Percentiles rank a stretch among this genome's conserved stretches.
phyloP scores from a whole-genome alignment of 2,888 invertebrate species.

The Orthosia cruda region DNA sequence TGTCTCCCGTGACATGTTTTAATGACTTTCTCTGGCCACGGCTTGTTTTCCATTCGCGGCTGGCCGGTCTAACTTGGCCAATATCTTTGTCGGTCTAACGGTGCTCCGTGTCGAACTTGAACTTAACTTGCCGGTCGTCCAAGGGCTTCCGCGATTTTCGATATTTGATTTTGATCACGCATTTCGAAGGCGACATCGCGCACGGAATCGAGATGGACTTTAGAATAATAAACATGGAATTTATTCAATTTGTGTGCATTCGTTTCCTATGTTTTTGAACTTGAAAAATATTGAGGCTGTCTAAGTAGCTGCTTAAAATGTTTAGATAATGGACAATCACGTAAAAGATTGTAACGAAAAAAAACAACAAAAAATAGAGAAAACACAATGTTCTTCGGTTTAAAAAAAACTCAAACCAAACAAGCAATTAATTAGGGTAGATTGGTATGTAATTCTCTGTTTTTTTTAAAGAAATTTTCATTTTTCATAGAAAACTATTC shows the following conservation, averaged over 20 bases:
- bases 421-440: conserved; percentile 8
- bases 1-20: conserved; percentile 82
- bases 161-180: conserved; percentile 81
- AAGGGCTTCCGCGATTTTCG: conserved; percentile 74
- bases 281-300: background rate
- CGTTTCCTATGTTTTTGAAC: conserved; percentile 39
- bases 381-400: background rate
- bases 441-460: background rate
- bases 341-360: background rate
- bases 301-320: background rate
- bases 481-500: background rate
- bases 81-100: conserved; percentile 77
- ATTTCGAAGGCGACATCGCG: conserved; percentile 76
- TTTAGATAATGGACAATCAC: background rate
- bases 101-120: conserved; percentile 67
- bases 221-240: conserved; percentile 63
- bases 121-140: conserved; percentile 43
- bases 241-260: conserved; percentile 55
- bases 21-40: conserved; percentile 89
- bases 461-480: too few relatives aligned
- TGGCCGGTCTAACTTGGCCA: conserved; percentile 64
- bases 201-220: conserved; percentile 73
- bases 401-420: background rate
- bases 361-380: background rate
- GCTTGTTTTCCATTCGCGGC: conserved; percentile 80